These are phyloP conservation scores for Eristalinus sepulchralis DNA, from an alignment of 2,888 invertebrate genomes.

Conservation along the genomic window DNA sequence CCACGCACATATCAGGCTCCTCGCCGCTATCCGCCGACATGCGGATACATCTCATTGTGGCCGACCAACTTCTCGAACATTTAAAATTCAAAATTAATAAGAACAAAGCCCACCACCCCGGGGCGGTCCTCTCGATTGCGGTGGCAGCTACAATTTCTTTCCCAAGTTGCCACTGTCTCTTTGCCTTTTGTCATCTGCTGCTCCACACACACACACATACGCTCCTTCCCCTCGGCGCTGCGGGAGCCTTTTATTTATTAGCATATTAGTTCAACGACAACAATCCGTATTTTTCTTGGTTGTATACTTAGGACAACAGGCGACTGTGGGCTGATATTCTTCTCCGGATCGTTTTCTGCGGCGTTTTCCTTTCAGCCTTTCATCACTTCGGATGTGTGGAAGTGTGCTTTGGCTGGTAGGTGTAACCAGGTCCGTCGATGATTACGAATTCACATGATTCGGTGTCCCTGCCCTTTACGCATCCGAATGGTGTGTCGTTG, in stretches of 20 bases:
- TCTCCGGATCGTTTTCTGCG: constrained; percentile 22
- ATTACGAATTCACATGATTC: constrained; percentile 54
- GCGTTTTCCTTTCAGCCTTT: constrained; percentile 32
- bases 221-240: constrained; percentile 14
- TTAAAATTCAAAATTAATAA: constrained; percentile 64
- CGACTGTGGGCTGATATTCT: neutral
- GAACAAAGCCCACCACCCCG: constrained; percentile 26
- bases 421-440: constrained; percentile 39
- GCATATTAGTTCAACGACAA: constrained; percentile 68
- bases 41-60: constrained; percentile 1
- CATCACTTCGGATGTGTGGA: constrained; percentile 37
- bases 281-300: constrained; percentile 63
- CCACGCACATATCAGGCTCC: neutral
- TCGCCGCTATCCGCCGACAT: neutral
- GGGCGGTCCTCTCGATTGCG: constrained; percentile 41
- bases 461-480: neutral
- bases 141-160: constrained; percentile 38
- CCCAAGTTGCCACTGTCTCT: constrained; percentile 6
- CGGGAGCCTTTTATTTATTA: constrained; percentile 64
- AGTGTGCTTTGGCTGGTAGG: constrained; percentile 11
- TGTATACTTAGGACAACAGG: constrained; percentile 59
- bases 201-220: neutral
- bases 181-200: neutral
- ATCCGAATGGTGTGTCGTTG: constrained; percentile 16
- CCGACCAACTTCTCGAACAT: constrained; percentile 22